Percentiles rank a stretch among this genome's conserved stretches.
Conservation (phyloP, 2,113 vertebrate species). For the Corythoichthys haematopterus region DNA sequence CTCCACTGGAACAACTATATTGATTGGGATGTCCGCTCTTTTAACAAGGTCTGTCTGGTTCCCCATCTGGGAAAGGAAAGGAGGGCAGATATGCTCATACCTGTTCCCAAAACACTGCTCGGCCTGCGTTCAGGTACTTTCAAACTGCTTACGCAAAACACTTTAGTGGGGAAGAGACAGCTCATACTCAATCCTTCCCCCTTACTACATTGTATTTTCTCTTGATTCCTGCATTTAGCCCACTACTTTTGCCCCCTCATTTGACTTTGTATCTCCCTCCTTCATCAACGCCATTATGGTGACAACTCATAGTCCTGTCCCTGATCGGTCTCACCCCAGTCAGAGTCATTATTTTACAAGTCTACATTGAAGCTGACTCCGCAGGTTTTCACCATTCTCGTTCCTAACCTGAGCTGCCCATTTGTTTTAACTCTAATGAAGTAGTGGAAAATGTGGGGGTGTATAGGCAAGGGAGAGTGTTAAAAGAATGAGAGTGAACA, state of each 20-base stretch:
- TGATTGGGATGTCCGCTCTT: slow-evolving; percentile 68
- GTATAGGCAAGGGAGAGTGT: not conserved
- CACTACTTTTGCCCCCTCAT: slow-evolving; percentile 9
- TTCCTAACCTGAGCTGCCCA: slow-evolving; percentile 38
- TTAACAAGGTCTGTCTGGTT: slow-evolving; percentile 70
- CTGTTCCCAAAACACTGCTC: slow-evolving; percentile 53
- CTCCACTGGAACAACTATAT: slow-evolving; percentile 57
- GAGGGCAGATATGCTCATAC: slow-evolving; percentile 40
- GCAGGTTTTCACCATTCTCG: slow-evolving; percentile 39
- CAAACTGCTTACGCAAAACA: slow-evolving; percentile 63
- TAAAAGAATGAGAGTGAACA: not conserved
- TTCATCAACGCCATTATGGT: slow-evolving; percentile 39
- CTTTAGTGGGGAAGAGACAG: slow-evolving; percentile 23
- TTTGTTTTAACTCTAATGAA: slow-evolving; percentile 69
- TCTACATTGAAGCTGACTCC: slow-evolving; percentile 50
- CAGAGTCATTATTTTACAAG: slow-evolving; percentile 56
- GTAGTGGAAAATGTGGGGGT: slow-evolving; percentile 33
- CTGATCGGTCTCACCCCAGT: slow-evolving; percentile 45
- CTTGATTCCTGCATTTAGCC: slow-evolving; percentile 30
- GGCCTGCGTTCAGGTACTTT: slow-evolving; percentile 47
- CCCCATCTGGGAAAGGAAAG: slow-evolving; percentile 27
- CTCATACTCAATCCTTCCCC: slow-evolving; percentile 24
- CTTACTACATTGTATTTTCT: slow-evolving; percentile 35
- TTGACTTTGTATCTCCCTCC: slow-evolving; percentile 20
- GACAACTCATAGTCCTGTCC: slow-evolving; percentile 44